Percentiles rank a stretch among this genome's conserved stretches.
phyloP scores from a whole-genome alignment of 2,888 invertebrate genomes.

The Diarsia brunnea region DNA sequence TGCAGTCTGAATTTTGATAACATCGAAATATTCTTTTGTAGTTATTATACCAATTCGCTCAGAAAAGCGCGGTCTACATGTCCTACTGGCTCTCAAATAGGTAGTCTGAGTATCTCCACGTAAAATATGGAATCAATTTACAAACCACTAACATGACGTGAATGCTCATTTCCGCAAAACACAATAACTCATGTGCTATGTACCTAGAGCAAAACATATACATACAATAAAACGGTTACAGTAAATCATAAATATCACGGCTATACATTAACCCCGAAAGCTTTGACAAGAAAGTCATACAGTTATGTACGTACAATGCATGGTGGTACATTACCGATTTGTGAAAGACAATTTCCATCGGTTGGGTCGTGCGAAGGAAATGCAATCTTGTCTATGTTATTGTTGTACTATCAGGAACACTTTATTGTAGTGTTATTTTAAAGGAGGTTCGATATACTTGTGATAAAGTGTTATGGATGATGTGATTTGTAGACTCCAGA shows the following conservation, averaged over 20 bases:
- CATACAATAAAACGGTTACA: slow-evolving; percentile 34
- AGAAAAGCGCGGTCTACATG: background rate
- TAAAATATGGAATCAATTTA: slow-evolving; percentile 29
- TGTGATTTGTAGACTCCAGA: slow-evolving; percentile 20
- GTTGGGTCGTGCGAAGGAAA: slow-evolving; percentile 69
- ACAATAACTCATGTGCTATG: slow-evolving; percentile 28
- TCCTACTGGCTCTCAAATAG: slow-evolving; percentile 9
- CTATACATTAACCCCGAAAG: slow-evolving; percentile 61
- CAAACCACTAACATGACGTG: slow-evolving; percentile 10
- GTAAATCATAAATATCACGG: slow-evolving; percentile 52
- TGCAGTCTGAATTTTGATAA: slow-evolving; percentile 15
- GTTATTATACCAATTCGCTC: background rate
- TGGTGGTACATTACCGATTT: slow-evolving; percentile 81
- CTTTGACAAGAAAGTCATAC: slow-evolving; percentile 56
- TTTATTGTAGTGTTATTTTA: slow-evolving; percentile 39
- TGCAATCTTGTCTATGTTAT: slow-evolving; percentile 54
- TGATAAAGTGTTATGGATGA: slow-evolving; percentile 37
- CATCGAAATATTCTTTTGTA: background rate
- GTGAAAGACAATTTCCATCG: slow-evolving; percentile 81
- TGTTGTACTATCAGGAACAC: slow-evolving; percentile 50
- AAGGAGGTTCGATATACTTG: slow-evolving; percentile 37
- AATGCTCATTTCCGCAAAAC: slow-evolving; percentile 27
- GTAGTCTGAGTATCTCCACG: background rate
- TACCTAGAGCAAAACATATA: slow-evolving; percentile 3
- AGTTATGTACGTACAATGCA: slow-evolving; percentile 69